A percentile compares a stretch with the other conserved stretches of the same genome.
These are phyloP conservation scores for Rhagonycha fulva DNA, from an alignment of 2,888 invertebrate genomes.

Conservation along the genomic window DNA sequence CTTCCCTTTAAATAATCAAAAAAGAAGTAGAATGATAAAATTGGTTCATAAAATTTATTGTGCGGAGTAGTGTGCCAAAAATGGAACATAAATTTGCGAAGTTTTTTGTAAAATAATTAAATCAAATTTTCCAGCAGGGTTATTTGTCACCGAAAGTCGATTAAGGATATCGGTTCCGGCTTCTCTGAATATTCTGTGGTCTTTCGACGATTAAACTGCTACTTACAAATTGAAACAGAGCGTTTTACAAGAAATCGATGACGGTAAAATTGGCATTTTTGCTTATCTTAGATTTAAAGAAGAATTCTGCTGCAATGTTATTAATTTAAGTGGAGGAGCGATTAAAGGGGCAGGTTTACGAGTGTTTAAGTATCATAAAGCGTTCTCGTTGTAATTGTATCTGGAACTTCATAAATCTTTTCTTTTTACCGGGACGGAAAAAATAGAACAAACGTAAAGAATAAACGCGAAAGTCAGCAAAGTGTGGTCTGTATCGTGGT, in stretches of 20 bases:
- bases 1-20: not conserved
- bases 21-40: not conserved
- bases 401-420: conserved; percentile 29
- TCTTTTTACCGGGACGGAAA: conserved; percentile 21
- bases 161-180: not conserved
- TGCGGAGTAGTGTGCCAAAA: not conserved
- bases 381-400: conserved; percentile 26
- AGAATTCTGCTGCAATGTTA: not conserved
- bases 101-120: not conserved
- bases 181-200: not conserved
- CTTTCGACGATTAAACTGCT: not conserved
- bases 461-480: conserved; percentile 27
- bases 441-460: conserved; percentile 28
- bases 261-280: not conserved
- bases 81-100: not conserved
- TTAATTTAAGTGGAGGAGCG: not conserved
- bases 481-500: conserved; percentile 6
- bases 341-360: not conserved
- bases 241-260: not conserved
- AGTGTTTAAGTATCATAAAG: conserved; percentile 25
- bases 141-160: not conserved
- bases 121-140: not conserved
- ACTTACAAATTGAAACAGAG: not conserved
- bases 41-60: not conserved
- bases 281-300: not conserved